Percentiles rank a stretch among this genome's conserved stretches.
These are phyloP conservation scores for Alentia gelatinosa DNA, from an alignment of 2,888 invertebrate species.

Conservation along the genomic window DNA sequence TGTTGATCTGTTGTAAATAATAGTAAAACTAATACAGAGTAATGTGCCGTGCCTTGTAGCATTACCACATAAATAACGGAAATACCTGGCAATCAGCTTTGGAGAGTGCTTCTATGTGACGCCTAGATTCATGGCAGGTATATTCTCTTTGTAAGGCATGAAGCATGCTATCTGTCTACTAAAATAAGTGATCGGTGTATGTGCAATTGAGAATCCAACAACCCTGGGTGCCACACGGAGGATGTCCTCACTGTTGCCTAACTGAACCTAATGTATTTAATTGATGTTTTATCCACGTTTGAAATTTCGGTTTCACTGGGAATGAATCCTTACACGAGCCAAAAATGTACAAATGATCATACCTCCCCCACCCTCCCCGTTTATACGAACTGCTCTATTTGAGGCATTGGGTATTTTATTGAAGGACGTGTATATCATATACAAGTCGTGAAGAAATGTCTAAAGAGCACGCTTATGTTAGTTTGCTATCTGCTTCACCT, in stretches of 20 bases:
- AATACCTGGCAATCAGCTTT: background rate
- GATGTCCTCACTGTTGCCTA: background rate
- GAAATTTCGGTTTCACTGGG: no score
- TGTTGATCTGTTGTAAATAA: conserved; percentile 28
- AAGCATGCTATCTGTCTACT: background rate
- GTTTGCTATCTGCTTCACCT: no score
- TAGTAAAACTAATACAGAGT: background rate
- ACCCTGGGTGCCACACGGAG: background rate
- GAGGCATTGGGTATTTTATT: background rate
- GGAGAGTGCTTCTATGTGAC: background rate
- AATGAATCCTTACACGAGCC: no score
- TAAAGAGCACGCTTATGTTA: no score
- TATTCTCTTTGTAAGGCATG: background rate
- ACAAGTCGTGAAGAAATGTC: no score
- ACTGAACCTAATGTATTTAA: background rate
- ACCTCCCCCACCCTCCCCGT: no score
- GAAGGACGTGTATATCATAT: no score
- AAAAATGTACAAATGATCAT: no score
- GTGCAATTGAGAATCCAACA: background rate
- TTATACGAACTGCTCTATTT: background rate
- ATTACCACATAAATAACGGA: background rate
- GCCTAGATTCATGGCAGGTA: background rate
- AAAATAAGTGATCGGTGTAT: background rate
- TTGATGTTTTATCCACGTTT: background rate
- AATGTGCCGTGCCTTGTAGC: conserved; percentile 40